phyloP scores from a whole-genome alignment of 1,140 invertebrate genomes.

The Drosophila novamexicana region DNA sequence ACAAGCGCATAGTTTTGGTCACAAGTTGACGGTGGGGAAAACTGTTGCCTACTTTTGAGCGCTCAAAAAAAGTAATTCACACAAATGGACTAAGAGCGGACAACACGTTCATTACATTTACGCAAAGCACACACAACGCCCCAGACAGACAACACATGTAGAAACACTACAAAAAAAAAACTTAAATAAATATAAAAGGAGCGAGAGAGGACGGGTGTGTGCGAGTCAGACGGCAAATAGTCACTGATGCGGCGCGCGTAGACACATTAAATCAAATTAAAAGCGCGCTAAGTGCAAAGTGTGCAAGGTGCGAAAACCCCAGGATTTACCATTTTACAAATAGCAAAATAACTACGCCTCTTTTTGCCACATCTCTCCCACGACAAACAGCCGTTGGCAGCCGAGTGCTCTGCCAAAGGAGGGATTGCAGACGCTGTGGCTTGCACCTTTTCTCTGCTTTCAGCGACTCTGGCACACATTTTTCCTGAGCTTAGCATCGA shows the following conservation, averaged over 20 bases:
- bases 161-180: neutral
- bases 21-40: slow-evolving; percentile 61
- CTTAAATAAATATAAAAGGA: neutral
- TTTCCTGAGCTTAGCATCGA: slow-evolving; percentile 71
- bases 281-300: slow-evolving; percentile 68
- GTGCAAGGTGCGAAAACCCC: slow-evolving; percentile 76
- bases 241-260: slow-evolving; percentile 61
- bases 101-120: slow-evolving; percentile 52
- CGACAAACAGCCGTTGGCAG: slow-evolving; percentile 7
- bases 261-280: slow-evolving; percentile 83
- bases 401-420: slow-evolving; percentile 47
- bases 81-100: slow-evolving; percentile 45
- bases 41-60: slow-evolving; percentile 38
- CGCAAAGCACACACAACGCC: slow-evolving; percentile 27
- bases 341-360: slow-evolving; percentile 54
- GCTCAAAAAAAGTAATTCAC: slow-evolving; percentile 61
- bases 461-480: slow-evolving; percentile 60
- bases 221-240: slow-evolving; percentile 22
- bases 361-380: neutral
- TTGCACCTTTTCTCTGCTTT: slow-evolving; percentile 10
- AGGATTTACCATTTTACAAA: slow-evolving; percentile 81
- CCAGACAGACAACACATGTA: slow-evolving; percentile 19
- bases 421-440: slow-evolving; percentile 16
- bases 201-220: neutral
- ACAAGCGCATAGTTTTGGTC: slow-evolving; percentile 16